Base-by-base conservation (phyloP, 2,113 vertebrate genomes). In the Oncorhynchus masou region DNA sequence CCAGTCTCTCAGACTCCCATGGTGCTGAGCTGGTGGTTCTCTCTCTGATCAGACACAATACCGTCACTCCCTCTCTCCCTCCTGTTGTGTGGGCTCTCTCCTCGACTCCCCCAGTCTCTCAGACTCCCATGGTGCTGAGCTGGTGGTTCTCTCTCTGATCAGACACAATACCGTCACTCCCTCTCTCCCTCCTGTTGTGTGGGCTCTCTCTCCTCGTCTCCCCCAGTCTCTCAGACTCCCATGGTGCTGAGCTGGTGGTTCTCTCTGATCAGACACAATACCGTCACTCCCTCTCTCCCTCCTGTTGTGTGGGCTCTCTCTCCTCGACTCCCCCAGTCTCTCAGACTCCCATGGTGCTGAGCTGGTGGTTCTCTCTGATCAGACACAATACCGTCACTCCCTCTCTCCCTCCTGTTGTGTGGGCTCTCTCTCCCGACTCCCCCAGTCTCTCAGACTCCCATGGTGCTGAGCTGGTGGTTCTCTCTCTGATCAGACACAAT, bases 121-220 rank as follows among this genome's bases (percentile, higher is more conserved):
- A 27, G 27, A 27, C 27, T 27, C 27, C 27, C 27, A 27, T 3
- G 27, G 27, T 27, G 27, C 27, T 27, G 3, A 27, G 27, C 27
- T 27, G 27, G 27, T 27, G 27, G 27, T 27, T 27, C 27, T 27
- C 27, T 27, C 3, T 27, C 27, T 74, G 68, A 73, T 77, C 34
- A 34, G 34, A 34, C 34, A 34, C 34, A 34, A 34, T 34, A 34
- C 34, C 6, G 34, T 6, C 34, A 34, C 34, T 39, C 34, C 34
- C 34, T 39, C 34, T 7, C 7, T 39, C 34, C 34, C 34, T 39
- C 34, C 34, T 34, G 70, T 77, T 74, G 67, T 77, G 31, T 80
- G 77, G 80, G 34, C 34, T 39, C 34, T 39, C 34, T 90, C 86
- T 82, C 81, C 85, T 86, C 87, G 89, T 88, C 87, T 86, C 3